Conservation (phyloP, 2,888 invertebrate genomes). For the Campoplex nolae region DNA sequence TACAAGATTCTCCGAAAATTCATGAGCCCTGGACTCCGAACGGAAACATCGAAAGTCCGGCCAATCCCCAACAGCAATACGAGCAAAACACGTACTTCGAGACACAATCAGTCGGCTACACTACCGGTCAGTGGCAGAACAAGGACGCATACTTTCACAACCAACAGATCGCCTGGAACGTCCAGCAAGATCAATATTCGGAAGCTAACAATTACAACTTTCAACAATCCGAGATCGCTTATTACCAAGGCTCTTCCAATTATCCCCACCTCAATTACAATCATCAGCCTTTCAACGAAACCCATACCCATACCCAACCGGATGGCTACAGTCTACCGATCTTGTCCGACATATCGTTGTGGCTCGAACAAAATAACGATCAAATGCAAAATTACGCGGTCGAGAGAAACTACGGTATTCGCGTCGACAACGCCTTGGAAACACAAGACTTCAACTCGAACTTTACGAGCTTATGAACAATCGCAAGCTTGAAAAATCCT, state of each 20-base stretch:
- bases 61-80: no score
- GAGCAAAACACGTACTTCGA: no score
- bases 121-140: conserved; percentile 10
- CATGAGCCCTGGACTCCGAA: no score
- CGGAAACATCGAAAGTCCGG: no score
- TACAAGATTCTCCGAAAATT: no score
- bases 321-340: conserved; percentile 47
- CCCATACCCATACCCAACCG: conserved; percentile 6
- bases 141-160: conserved; percentile 23
- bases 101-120: not conserved
- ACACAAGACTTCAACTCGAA: no score
- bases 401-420: no score
- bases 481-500: no score
- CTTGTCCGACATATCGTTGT: conserved; percentile 58
- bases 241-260: conserved; percentile 25
- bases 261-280: conserved; percentile 22
- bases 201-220: conserved; percentile 1
- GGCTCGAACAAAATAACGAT: conserved; percentile 39
- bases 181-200: conserved; percentile 2
- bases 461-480: no score
- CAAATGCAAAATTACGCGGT: conserved; percentile 11
- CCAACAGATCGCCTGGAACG: conserved; percentile 32
- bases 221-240: conserved; percentile 35
- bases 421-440: no score
- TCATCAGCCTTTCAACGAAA: conserved; percentile 9